Conservation (phyloP, 2,797 vertebrate species). For the Pseudomugil gertrudae region DNA sequence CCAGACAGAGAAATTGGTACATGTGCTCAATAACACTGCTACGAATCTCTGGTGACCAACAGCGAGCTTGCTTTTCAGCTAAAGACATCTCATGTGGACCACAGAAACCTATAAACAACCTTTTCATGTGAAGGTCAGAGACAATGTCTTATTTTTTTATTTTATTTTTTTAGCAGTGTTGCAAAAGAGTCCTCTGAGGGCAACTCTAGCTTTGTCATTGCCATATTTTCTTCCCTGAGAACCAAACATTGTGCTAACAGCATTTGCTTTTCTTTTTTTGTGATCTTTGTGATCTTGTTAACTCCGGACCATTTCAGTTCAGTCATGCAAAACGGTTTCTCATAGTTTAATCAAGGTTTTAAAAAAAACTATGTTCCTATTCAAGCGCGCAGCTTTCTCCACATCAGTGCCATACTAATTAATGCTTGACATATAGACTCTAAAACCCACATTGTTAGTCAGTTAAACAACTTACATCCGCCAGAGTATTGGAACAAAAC, state of each 20-base stretch:
- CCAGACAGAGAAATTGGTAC: slow-evolving; percentile 57
- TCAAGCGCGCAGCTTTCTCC: slow-evolving; percentile 13
- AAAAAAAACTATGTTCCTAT: background rate
- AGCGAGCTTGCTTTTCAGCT: slow-evolving; percentile 40
- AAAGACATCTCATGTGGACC: slow-evolving; percentile 41
- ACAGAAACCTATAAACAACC: slow-evolving; percentile 40
- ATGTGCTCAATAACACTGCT: slow-evolving; percentile 53
- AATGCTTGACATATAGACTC: slow-evolving; percentile 20
- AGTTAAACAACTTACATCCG: slow-evolving; percentile 44
- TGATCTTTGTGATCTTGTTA: background rate
- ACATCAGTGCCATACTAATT: slow-evolving; percentile 31
- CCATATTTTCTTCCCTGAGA: slow-evolving; percentile 13
- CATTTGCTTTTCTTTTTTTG: slow-evolving; percentile 5
- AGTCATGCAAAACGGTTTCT: slow-evolving; percentile 9
- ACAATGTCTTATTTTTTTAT: slow-evolving; percentile 12
- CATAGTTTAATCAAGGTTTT: slow-evolving; percentile 11
- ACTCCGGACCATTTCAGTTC: background rate
- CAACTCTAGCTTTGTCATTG: slow-evolving; percentile 12
- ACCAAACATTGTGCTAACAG: slow-evolving; percentile 8
- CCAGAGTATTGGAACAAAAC: slow-evolving; percentile 33
- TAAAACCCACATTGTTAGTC: slow-evolving; percentile 32
- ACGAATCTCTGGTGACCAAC: slow-evolving; percentile 50
- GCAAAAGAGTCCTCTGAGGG: slow-evolving; percentile 31
- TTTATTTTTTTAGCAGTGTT: slow-evolving; percentile 3
- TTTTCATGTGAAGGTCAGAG: slow-evolving; percentile 56